These are phyloP conservation scores for Bubo blakistoni DNA, from an alignment of 2,113 vertebrate species.

Conservation along the genomic window DNA sequence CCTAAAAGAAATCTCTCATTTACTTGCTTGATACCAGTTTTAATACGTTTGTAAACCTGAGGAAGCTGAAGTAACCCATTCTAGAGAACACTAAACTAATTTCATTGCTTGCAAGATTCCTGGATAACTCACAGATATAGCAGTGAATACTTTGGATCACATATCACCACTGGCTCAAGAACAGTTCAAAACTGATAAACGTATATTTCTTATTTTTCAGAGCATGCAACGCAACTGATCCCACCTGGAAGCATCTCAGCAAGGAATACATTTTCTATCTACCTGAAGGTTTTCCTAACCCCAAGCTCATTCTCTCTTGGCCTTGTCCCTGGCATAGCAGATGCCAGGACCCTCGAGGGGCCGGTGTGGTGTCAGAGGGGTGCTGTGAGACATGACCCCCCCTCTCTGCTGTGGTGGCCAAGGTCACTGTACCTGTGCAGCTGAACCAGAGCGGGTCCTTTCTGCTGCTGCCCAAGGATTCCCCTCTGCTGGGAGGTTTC, in stretches of 20 bases:
- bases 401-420: not conserved
- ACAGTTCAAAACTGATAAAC: not conserved
- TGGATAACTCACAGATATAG: not conserved
- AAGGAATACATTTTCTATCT: not conserved
- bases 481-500: not conserved
- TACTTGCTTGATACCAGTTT: not conserved
- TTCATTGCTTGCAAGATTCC: not conserved
- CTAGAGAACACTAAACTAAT: not conserved
- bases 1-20: not conserved
- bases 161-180: not conserved
- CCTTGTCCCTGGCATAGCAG: not conserved
- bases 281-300: not conserved
- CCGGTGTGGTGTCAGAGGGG: not conserved
- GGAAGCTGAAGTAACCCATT: not conserved
- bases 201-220: not conserved
- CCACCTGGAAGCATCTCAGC: not conserved
- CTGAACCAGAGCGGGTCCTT: not conserved
- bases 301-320: not conserved
- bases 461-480: slow-evolving; percentile 21
- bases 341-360: not conserved
- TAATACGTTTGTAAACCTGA: not conserved
- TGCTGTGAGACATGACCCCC: not conserved
- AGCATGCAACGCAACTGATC: not conserved
- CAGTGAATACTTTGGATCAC: not conserved
- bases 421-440: not conserved